Base-by-base conservation (phyloP, 2,797 vertebrate species). In the Petrocephalus sullivani region DNA sequence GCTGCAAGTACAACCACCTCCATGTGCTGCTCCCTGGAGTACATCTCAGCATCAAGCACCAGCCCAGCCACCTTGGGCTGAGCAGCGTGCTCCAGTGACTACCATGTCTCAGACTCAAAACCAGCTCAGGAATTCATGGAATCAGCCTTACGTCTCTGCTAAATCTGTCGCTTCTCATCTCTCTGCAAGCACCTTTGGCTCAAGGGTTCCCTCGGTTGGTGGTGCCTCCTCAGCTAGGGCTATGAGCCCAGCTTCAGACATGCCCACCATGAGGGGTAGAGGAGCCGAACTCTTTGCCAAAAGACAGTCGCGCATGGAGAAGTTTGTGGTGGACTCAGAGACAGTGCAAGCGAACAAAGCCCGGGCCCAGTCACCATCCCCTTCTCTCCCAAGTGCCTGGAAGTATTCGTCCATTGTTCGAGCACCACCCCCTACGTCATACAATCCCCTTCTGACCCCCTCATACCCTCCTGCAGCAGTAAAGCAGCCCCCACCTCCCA, bases 241-340 rank as follows among this genome's bases (percentile, higher is more conserved):
- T 54, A 85, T 61, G 67, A 94, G 94, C 91, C 93, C 90, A 41
- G 89, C 95, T 88, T 94, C 91, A 8, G 96, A 97, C 91, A 95
- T 97, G 89, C 93, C 96, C 1, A 92, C 93, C 14, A 93, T 97
- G 95, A 96, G 93, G 0, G 98, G 97, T 84, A 98, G 95, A 94
- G 98, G 98, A 89, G 98, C 97, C 28, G 94, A 96, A 91, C 94
- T 99, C 71, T 99, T 99, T 92, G 97, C 98, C 46, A 97, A 95
- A 91, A 96, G 98, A 95, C 98, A 98, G 92, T 96, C 97, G 1
- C 96, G 98, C 21, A 98, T 99, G 98, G 97, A 99, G 94, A 99
- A 97, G 92, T 99, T 97, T 14, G 95, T 99, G 87, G 96, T 99
- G 1, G 97, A 98, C 92, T 94, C 94, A 83, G 96, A 98, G 91